Percentiles rank a stretch among this genome's conserved stretches.
phyloP scores from a whole-genome alignment of 2,113 vertebrate genomes.

The Epinephelus cyanopodus region DNA sequence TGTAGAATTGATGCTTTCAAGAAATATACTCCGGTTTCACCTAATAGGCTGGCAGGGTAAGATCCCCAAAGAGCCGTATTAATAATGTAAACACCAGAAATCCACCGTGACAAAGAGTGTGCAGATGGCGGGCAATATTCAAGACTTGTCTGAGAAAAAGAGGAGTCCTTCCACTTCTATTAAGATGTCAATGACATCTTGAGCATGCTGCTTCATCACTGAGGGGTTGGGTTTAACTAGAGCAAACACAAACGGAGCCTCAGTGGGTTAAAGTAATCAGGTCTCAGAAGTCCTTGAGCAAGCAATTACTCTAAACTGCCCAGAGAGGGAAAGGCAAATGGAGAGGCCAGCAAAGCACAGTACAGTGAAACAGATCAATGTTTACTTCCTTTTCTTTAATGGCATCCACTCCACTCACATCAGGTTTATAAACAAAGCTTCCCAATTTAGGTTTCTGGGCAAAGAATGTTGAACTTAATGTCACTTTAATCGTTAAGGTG shows the following conservation, averaged over 20 bases:
- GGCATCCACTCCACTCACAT: constrained; percentile 21
- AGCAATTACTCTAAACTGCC: constrained; percentile 64
- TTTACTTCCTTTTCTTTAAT: constrained; percentile 41
- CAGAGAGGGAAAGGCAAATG: constrained; percentile 44
- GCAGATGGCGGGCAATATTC: not conserved
- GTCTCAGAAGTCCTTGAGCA: constrained; percentile 61
- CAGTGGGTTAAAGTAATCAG: constrained; percentile 55
- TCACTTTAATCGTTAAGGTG: not conserved
- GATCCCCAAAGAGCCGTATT: constrained; percentile 36
- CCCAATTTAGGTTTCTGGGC: not conserved
- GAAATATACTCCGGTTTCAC: constrained; percentile 45
- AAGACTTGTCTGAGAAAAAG: not conserved
- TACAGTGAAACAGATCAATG: constrained; percentile 69
- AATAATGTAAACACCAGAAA: constrained; percentile 58
- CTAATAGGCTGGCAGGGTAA: constrained; percentile 4
- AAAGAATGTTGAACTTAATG: not conserved
- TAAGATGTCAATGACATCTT: constrained; percentile 12
- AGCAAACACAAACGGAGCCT: constrained; percentile 48
- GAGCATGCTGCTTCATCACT: constrained; percentile 19
- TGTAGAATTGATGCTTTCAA: constrained; percentile 45
- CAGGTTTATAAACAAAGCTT: not conserved
- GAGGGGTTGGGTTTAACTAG: constrained; percentile 31
- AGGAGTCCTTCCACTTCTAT: not conserved
- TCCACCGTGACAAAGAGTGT: constrained; percentile 2
- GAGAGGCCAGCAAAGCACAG: constrained; percentile 44